phyloP scores from a whole-genome alignment of 2,888 invertebrate genomes.

The Noctua comes region DNA sequence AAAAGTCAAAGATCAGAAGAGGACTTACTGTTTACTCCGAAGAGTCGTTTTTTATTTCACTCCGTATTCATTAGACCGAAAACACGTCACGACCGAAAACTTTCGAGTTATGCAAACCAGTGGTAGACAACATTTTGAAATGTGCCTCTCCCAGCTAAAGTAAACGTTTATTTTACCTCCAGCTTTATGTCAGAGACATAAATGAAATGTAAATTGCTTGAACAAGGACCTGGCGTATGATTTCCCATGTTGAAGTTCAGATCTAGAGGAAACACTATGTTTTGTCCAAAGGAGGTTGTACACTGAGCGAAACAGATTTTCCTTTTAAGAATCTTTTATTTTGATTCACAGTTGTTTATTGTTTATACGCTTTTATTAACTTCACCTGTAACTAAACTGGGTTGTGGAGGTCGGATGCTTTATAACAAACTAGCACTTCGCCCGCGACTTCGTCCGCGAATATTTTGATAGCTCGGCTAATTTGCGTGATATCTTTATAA shows the following conservation, averaged over 20 bases:
- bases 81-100: constrained; percentile 11
- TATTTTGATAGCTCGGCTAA: no score
- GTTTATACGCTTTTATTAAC: no score
- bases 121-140: constrained; percentile 53
- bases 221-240: constrained; percentile 57
- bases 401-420: no score
- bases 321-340: not conserved
- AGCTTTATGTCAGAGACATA: constrained; percentile 63
- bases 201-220: constrained; percentile 66
- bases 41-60: constrained; percentile 12
- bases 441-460: no score
- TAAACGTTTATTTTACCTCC: constrained; percentile 59
- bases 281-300: constrained; percentile 32
- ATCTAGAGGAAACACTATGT: constrained; percentile 24
- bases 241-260: constrained; percentile 57
- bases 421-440: no score
- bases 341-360: no score
- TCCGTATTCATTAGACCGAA: not conserved
- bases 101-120: constrained; percentile 47
- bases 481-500: no score
- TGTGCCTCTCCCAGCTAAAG: constrained; percentile 37
- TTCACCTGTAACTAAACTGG: no score
- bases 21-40: not conserved
- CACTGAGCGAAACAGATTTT: not conserved
- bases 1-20: not conserved